Conservation (phyloP, 2,797 vertebrate species). For the Phalanger gymnotis region DNA sequence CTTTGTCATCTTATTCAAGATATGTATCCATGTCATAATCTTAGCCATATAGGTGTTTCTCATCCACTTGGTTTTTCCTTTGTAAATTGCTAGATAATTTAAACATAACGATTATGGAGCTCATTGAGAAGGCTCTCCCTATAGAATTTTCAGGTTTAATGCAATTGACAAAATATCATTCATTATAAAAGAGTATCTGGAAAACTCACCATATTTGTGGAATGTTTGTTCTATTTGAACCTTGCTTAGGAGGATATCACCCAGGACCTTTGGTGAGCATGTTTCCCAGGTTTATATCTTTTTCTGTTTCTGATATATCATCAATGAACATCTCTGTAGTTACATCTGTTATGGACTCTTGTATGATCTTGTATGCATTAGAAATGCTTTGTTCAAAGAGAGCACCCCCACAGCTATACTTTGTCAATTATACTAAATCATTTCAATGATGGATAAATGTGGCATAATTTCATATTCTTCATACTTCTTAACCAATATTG, state of each 20-base stretch:
- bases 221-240: not conserved
- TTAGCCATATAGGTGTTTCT: not conserved
- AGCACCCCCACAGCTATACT: not conserved
- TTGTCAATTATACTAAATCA: not conserved
- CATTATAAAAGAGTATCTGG: not conserved
- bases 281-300: not conserved
- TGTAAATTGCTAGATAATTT: not conserved
- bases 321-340: not conserved
- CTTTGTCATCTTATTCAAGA: not conserved
- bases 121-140: too few relatives aligned
- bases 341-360: not conserved
- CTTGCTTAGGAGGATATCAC: not conserved
- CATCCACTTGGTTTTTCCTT: not conserved
- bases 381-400: not conserved
- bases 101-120: too few relatives aligned
- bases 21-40: not conserved
- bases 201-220: not conserved
- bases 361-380: not conserved
- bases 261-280: not conserved
- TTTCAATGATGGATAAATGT: not conserved
- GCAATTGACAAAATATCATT: not conserved
- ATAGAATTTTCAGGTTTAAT: not conserved
- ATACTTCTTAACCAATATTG: not conserved
- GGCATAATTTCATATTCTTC: not conserved
- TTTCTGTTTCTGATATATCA: not conserved